Base-by-base conservation (phyloP, 2,797 vertebrate genomes). In the Chaetodon trifasciatus region DNA sequence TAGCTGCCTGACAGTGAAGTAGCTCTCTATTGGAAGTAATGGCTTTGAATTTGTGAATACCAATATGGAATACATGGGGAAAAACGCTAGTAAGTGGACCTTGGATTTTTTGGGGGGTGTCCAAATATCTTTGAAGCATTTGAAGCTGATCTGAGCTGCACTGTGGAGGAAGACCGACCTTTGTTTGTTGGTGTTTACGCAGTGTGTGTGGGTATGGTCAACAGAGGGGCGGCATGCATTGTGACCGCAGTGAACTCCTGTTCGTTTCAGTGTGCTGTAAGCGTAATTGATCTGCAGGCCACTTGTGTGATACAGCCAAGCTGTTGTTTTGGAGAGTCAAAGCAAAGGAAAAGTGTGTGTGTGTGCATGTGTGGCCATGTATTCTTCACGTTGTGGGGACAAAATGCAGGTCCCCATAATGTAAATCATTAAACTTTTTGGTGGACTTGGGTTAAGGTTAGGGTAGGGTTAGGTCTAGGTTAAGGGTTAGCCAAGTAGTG, bases 171-270 rank as follows among this genome's bases (percentile, higher is more conserved):
- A 58, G 13, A n/a, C 23, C n/a, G 47, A 47, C 28, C 3, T 39
- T 32, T 47, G 6, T 6, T 0, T 44, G 19, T 53, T 24, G 35
- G 16, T 13, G 0, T 64, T 79, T 47, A 47, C 70, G 65, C 40
- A n/a, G 47, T 49, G 28, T 58, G n/a, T 73, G 24, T 72, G 74
- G 66, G 80, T 53, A 37, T 44, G 57, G 76, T 80, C 81, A 73
- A 24, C 47, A 44, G 23, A 62, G 16, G 67, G 32, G 12, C 4
- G 4, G n/a, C 11, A 21, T 68, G 53, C 65, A 19, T 28, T 24
- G 24, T 49, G 55, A 78, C 62, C 1, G 5, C 62, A 15, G 19
- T 70, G 63, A 76, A 57, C 63, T 72, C 16, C 52, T 23, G 10
- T 64, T 39, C 8, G 49, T 44, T 60, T 56, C 44, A 55, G 2